Evolutionary conservation across 2,797 vertebrate species (phyloP).

Genomic region (Benthosema pterotum): DNA sequence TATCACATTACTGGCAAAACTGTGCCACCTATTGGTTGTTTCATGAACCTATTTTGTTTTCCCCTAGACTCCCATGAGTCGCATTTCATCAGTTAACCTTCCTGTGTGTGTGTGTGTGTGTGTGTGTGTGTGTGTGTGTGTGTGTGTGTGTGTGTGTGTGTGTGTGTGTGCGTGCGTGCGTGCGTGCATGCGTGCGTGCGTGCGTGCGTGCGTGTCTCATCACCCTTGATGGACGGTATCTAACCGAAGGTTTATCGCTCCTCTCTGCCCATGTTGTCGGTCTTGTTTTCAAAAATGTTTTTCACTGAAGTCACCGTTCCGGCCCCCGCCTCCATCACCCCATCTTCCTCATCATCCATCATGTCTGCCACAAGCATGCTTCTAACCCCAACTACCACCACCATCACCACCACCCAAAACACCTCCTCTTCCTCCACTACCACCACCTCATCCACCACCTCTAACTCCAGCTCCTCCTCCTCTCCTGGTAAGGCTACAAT

Average conservation of each 20-base stretch:
- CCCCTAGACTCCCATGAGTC: no score
- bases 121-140: background rate
- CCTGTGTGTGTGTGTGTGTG: slow-evolving; percentile 1
- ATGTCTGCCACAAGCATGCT: slow-evolving; percentile 61
- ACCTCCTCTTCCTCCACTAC: slow-evolving; percentile 12
- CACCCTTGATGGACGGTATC: no score
- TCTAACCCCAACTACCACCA: slow-evolving; percentile 59
- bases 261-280: background rate
- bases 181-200: no score
- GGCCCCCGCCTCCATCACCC: slow-evolving; percentile 43
- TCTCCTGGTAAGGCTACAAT: slow-evolving; percentile 60
- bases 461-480: slow-evolving; percentile 2
- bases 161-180: no score
- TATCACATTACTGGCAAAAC: no score
- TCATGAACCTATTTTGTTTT: no score
- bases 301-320: slow-evolving; percentile 33
- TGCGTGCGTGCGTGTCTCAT: no score
- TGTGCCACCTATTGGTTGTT: no score
- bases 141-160: background rate
- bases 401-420: background rate
- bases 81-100: no score
- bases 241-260: no score
- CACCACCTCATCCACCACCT: slow-evolving; percentile 1
- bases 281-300: slow-evolving; percentile 12
- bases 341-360: slow-evolving; percentile 49